Percentiles rank a stretch among this genome's conserved stretches.
phyloP scores from a whole-genome alignment of 2,888 invertebrate species.

The Drosophila pseudotakahashii region DNA sequence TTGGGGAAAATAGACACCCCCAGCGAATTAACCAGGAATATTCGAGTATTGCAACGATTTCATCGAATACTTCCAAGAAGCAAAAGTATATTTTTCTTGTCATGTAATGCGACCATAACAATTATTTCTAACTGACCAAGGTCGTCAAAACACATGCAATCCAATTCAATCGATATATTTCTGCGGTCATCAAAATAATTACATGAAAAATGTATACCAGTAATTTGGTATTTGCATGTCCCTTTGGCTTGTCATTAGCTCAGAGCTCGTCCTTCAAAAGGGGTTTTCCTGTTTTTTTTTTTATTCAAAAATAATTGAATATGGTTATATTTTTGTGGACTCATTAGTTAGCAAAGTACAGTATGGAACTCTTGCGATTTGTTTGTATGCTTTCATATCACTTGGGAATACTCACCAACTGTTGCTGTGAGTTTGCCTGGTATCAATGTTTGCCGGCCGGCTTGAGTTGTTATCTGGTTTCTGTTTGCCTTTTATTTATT shows the following conservation, averaged over 20 bases:
- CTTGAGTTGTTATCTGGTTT: slow-evolving; percentile 7
- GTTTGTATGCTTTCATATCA: background rate
- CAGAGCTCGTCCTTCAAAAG: background rate
- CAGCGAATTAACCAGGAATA: slow-evolving; percentile 12
- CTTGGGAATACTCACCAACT: slow-evolving; percentile 20
- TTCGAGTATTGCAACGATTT: slow-evolving; percentile 5
- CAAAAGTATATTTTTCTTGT: background rate
- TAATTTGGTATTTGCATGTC: slow-evolving; percentile 30
- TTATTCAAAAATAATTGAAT: background rate
- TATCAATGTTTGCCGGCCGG: slow-evolving; percentile 49
- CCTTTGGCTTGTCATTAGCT: background rate
- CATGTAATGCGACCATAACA: slow-evolving; percentile 4
- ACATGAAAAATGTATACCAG: background rate
- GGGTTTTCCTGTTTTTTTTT: background rate
- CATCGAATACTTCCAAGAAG: background rate
- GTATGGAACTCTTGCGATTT: background rate
- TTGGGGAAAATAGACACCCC: slow-evolving; percentile 8
- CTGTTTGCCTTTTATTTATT: slow-evolving; percentile 17
- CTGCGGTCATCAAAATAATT: slow-evolving; percentile 28
- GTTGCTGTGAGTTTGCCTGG: slow-evolving; percentile 18
- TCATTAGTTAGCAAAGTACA: background rate
- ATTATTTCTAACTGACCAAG: slow-evolving; percentile 19
- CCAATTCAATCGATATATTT: slow-evolving; percentile 5
- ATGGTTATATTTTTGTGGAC: slow-evolving; percentile 16
- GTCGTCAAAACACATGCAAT: slow-evolving; percentile 10